Evolutionary conservation across 2,113 vertebrate genomes (phyloP).

Genomic region (Sceloporus undulatus): DNA sequence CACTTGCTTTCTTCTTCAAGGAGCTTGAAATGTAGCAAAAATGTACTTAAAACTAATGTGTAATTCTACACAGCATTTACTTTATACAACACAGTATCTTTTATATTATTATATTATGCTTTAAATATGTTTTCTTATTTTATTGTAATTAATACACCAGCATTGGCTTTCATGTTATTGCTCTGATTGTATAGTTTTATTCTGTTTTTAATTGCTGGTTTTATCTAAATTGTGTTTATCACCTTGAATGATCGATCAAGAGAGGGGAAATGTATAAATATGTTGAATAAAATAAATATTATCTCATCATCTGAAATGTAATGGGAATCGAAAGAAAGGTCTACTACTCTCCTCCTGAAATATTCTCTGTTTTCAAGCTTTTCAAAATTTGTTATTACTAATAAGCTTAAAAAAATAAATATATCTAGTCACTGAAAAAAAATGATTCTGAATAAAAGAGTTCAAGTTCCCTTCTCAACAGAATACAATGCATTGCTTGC

Average conservation of each 20-base stretch:
- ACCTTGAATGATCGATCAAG: too few relatives aligned
- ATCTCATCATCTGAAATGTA: background rate
- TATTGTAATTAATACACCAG: background rate
- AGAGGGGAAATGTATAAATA: too few relatives aligned
- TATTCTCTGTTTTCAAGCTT: background rate
- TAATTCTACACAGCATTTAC: too few relatives aligned
- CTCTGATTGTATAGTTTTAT: too few relatives aligned
- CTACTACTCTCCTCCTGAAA: background rate
- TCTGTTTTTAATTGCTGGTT: too few relatives aligned
- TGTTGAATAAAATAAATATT: background rate
- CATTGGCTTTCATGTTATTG: too few relatives aligned
- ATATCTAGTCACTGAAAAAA: background rate
- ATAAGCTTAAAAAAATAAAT: constrained; percentile 4
- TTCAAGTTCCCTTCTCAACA: background rate
- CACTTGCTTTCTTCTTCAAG: background rate
- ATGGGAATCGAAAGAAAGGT: background rate
- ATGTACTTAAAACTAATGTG: background rate
- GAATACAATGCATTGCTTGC: background rate
- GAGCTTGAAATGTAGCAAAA: background rate
- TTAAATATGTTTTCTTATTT: background rate
- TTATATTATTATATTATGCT: too few relatives aligned
- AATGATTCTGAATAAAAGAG: constrained; percentile 6
- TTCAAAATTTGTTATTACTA: background rate
- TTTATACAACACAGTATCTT: background rate
- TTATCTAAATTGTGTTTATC: too few relatives aligned